Evolutionary conservation across 2,797 vertebrate species (phyloP), one percentile per base, ranked within the genome.

Genomic region (Phalanger gymnotis): DNA sequence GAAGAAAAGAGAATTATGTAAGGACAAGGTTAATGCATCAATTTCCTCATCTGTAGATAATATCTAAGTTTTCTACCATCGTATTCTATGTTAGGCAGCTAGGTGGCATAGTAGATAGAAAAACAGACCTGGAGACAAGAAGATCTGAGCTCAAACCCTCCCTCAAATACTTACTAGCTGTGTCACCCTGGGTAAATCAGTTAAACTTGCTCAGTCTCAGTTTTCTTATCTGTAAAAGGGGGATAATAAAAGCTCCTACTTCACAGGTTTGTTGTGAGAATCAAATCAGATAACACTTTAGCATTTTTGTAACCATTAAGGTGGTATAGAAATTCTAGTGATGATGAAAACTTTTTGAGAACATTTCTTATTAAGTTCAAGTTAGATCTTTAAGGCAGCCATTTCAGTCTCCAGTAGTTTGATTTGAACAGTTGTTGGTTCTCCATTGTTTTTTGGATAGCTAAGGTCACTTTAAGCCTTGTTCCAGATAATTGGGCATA

Each of bases 391-490:
- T 95, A 13, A 94, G 22, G 25, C 28, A 34, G 19, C 92, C 93
- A 93, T 58, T 90, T 81, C 22, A 91, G 13, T 54, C 58, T 16
- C 91, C 92, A 81, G 31, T 7, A 2, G 0, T 7, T 92, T 92
- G 31, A 92, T 96, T 73, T 91, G 1, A 57, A 94, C 94, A 56
- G 53, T 93, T 94, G 19, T 47, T 57, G 5, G 5, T 90, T 92
- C 16, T 92, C 66, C 94, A 19, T 0, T 40, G 1, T 34, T 95
- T 12, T 89, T 73, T 66, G 40, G 92, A 90, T 90, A 92, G 94
- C 19, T 58, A 47, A 95, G 61, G 52, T 53, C 89, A 58, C 6
- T 73, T 73, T 73, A 73, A 73, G n/a, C 2, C n/a, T 73, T 40
- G 19, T 22, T 73, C 4, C 66, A 73, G 6, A 40, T 25, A 40